Conservation (phyloP, 2,888 invertebrate genomes). For the Arctia plantaginis region DNA sequence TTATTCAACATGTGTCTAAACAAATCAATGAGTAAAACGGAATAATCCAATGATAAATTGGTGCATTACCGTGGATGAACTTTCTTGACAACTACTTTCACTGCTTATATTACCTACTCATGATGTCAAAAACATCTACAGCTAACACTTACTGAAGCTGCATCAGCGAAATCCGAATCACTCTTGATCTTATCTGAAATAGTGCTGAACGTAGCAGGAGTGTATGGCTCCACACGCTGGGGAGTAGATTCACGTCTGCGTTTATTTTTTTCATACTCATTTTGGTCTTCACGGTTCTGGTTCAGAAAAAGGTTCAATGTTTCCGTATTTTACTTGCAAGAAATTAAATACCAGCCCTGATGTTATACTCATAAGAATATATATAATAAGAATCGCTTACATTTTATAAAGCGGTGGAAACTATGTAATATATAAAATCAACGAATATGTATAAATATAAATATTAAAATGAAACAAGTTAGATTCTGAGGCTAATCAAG, state of each 20-base stretch:
- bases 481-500: too few species aligned
- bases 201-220: conserved; percentile 90
- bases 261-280: conserved; percentile 93
- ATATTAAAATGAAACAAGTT: too few species aligned
- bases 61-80: too few species aligned
- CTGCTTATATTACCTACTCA: too few species aligned
- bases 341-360: neutral
- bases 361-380: too few species aligned
- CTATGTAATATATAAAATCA: too few species aligned
- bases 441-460: neutral
- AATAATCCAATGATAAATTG: too few species aligned
- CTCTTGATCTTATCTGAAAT: conserved; percentile 93
- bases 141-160: conserved; percentile 88
- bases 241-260: conserved; percentile 94
- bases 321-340: neutral
- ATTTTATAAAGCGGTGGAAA: too few species aligned
- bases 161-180: conserved; percentile 94
- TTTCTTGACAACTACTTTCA: too few species aligned
- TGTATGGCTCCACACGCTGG: conserved; percentile 94
- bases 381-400: too few species aligned
- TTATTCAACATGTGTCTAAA: too few species aligned
- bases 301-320: neutral
- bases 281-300: conserved; percentile 95
- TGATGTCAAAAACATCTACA: neutral
- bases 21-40: too few species aligned